Percentiles rank a stretch among this genome's conserved stretches.
Conservation (phyloP, 2,113 vertebrate species). For the Chelonoidis abingdonii region DNA sequence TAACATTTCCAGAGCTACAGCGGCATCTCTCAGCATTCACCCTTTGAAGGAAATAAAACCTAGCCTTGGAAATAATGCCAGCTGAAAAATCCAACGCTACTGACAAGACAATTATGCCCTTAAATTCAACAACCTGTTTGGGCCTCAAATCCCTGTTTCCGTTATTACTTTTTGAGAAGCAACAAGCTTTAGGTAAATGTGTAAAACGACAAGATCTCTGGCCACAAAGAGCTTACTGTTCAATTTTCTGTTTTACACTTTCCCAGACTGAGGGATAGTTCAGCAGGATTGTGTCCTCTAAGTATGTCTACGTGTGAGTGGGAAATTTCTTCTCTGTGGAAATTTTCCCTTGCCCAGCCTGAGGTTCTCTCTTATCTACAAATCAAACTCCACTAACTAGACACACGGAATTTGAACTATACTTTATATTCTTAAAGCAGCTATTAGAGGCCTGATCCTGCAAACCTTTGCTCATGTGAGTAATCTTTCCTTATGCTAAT, state of each 20-base stretch:
- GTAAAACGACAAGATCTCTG: neutral
- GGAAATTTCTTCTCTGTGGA: neutral
- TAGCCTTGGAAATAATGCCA: neutral
- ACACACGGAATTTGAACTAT: no score
- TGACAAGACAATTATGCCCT: neutral
- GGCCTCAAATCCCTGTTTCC: neutral
- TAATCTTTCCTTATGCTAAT: neutral
- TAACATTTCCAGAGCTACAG: neutral
- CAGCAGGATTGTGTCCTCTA: neutral
- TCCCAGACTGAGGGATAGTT: neutral
- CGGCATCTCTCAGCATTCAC: neutral
- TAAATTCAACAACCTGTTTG: neutral
- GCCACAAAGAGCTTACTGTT: neutral
- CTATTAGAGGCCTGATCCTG: neutral
- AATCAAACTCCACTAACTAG: neutral
- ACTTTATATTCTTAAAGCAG: neutral
- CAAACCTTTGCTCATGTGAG: neutral
- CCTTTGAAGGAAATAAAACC: neutral
- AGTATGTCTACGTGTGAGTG: neutral
- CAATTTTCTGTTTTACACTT: neutral
- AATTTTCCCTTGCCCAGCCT: neutral
- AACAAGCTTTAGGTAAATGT: neutral
- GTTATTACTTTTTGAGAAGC: neutral
- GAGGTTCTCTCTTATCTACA: neutral
- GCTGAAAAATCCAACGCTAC: neutral